Conservation (phyloP, 2,113 vertebrate genomes). For the Ptyas mucosa region DNA sequence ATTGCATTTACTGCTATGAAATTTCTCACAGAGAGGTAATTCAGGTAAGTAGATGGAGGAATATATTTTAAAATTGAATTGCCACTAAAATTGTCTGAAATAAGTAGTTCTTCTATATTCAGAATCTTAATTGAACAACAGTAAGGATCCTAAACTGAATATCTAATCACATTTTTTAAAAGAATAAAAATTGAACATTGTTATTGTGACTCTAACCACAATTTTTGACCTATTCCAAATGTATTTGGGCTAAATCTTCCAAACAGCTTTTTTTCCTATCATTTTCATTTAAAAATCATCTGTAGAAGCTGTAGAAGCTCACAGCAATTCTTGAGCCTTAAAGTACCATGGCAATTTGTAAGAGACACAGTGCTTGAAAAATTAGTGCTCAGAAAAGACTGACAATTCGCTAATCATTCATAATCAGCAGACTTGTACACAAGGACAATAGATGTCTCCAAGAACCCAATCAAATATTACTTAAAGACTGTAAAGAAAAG, state of each 20-base stretch:
- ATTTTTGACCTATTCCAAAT: neutral
- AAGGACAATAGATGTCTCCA: neutral
- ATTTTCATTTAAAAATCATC: neutral
- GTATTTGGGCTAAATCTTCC: neutral
- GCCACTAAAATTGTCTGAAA: neutral
- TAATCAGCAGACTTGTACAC: neutral
- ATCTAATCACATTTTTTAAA: neutral
- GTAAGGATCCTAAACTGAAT: neutral
- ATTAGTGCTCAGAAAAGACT: neutral
- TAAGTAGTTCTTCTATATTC: neutral
- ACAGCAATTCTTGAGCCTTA: neutral
- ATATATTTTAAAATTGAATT: neutral
- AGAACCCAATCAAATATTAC: neutral
- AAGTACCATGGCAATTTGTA: fast-evolving
- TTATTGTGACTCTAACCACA: neutral
- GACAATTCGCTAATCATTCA: neutral
- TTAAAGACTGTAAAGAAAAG: neutral
- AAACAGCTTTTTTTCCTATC: neutral
- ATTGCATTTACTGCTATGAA: neutral
- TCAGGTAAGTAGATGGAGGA: neutral
- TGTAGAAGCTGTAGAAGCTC: neutral
- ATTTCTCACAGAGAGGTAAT: neutral
- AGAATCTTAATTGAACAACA: neutral
- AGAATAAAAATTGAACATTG: neutral
- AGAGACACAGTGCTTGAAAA: neutral